These are phyloP conservation scores for Abramis brama DNA, from an alignment of 2,113 vertebrate genomes.

Conservation along the genomic window DNA sequence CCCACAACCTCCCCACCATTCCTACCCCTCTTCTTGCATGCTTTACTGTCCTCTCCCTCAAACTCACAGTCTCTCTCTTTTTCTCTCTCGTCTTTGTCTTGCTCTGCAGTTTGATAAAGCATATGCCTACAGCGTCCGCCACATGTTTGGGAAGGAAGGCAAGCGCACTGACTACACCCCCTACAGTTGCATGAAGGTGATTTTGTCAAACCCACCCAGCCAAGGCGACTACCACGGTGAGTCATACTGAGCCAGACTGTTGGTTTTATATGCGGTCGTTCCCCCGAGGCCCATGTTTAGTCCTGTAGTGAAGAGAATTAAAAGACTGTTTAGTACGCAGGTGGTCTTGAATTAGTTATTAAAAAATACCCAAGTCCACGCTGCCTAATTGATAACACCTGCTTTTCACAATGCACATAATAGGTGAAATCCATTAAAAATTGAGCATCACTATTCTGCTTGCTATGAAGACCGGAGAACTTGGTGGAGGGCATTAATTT, in stretches of 20 bases:
- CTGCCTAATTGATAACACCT: constrained; percentile 20
- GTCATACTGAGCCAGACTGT: constrained; percentile 61
- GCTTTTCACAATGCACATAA: background rate
- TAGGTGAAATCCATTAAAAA: background rate
- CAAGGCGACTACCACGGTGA: constrained; percentile 97
- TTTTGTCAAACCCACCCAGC: constrained; percentile 91
- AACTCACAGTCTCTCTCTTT: constrained; percentile 65
- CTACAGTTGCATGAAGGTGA: constrained; percentile 98
- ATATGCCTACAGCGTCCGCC: constrained; percentile 94
- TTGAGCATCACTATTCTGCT: background rate
- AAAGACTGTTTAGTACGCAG: background rate
- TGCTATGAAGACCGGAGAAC: background rate
- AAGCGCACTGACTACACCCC: constrained; percentile 96
- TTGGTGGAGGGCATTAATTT: background rate
- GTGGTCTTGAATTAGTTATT: constrained; percentile 13
- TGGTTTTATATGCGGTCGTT: constrained; percentile 46
- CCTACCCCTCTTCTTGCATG: constrained; percentile 1
- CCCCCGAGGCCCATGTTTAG: background rate
- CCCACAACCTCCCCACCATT: constrained; percentile 63
- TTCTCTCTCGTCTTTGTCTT: constrained; percentile 55
- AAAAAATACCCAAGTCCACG: background rate
- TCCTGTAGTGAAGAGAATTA: background rate
- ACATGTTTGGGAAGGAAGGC: constrained; percentile 96
- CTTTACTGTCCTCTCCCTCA: constrained; percentile 49
- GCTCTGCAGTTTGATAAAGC: constrained; percentile 92